Evolutionary conservation across 2,888 invertebrate species (phyloP), one percentile per base, ranked within the genome.

Genomic region (Luffia ferchaultella): DNA sequence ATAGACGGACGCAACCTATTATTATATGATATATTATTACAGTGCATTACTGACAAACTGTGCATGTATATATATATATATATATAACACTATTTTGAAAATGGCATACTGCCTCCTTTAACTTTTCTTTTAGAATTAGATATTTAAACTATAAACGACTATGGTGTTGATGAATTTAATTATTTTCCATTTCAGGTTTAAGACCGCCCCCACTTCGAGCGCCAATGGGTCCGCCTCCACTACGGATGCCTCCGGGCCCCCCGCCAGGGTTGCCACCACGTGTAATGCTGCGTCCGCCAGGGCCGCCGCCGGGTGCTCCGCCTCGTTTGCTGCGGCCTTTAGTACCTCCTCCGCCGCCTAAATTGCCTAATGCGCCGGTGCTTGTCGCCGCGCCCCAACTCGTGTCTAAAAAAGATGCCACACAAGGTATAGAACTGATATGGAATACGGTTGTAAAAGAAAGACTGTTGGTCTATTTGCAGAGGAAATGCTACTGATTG

Each of bases 311-410:
- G 0, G 89, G 89, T 1, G 88, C 88, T 1, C 90, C 90, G 5
- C 90, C 91, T 15, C 85, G 88, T 15, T 73, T 87, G 60, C 86
- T 88, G 50, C 67, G 77, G 0, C 87, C 89, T 17, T 83, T 88
- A 43, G 82, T 79, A 45, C 88, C 89, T 16, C 88, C 88, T 55
- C 84, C 86, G 49, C 77, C 77, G 55, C 74, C 73, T 42, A 70
- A 69, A 48, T 58, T 58, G 9, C 67, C 73, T 9, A 83, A 76
- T 1, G 89, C 90, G 1, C 92, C 93, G 58, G 93, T 94, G 20
- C 78, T 95, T 18, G 89, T 90, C 9, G 94, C 94, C 1, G 94
- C 91, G 0, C 94, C 94, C 15, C 93, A 93, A 64, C 86, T 94
- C 20, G 91, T 93, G 62, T 88, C 89, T 57, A 87, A 92, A 54